phyloP scores from a whole-genome alignment of 2,888 invertebrate species.

The Philhelius pedissequus region DNA sequence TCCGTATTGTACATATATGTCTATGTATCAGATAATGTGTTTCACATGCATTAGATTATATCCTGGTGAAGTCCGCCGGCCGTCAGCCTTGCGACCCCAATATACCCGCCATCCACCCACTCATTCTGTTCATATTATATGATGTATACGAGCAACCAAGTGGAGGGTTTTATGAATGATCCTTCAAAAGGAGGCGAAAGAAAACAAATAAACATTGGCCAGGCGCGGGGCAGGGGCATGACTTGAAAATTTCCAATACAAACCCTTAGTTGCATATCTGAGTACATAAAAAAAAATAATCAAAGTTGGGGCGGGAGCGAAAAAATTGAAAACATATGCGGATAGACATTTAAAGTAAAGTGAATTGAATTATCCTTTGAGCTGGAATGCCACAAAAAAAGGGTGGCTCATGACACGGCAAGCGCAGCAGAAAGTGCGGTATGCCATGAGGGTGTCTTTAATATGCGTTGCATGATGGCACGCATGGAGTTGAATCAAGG shows the following conservation, averaged over 20 bases:
- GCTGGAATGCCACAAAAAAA: conserved; percentile 21
- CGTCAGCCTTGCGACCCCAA: background rate
- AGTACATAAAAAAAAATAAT: conserved; percentile 25
- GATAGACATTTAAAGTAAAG: conserved; percentile 60
- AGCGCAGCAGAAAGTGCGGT: background rate
- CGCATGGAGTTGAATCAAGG: conserved; percentile 32
- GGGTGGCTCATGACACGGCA: conserved; percentile 8
- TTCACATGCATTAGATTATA: conserved; percentile 20
- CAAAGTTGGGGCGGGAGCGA: background rate
- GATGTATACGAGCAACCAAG: background rate
- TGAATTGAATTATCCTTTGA: conserved; percentile 67
- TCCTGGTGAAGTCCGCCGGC: background rate
- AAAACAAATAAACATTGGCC: conserved; percentile 52
- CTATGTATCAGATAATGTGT: background rate
- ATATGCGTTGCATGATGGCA: conserved; percentile 60
- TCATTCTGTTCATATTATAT: background rate
- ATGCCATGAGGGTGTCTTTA: conserved; percentile 18
- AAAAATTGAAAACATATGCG: conserved; percentile 57
- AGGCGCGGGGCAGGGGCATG: background rate
- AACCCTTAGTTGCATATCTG: conserved; percentile 17
- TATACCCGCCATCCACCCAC: background rate
- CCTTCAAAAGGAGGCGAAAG: conserved; percentile 52
- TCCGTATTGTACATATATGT: background rate
- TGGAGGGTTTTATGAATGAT: conserved; percentile 44
- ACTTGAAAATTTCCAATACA: conserved; percentile 55